Evolutionary conservation across 2,113 vertebrate species (phyloP), one percentile per base, ranked within the genome.

Genomic region (Lepisosteus oculatus): DNA sequence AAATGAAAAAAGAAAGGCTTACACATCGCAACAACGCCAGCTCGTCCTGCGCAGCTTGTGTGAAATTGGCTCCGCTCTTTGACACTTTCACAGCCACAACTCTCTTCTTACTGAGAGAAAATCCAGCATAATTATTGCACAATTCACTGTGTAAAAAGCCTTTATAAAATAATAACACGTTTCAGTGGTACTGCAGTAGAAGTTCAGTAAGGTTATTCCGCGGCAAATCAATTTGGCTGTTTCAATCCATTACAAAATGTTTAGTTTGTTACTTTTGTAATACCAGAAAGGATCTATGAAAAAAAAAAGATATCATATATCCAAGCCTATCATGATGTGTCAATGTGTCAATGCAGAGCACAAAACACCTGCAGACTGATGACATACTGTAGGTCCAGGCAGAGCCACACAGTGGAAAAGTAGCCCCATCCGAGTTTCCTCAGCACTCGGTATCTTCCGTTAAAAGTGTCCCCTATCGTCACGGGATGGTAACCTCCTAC

Each of bases 351-450:
- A 6, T n/a, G 29, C 29, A 2, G 29, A 13, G 56, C 56, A n/a
- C 56, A 59, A 59, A 59, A 59, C 56, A 12, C 7, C 7, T 4
- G n/a, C 3, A 6, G 4, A 8, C 13, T 70, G 45, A 59, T 45
- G 11, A 17, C 65, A 68, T 73, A 90, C 94, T 86, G 92, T 77
- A 80, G 83, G 77, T 96, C 95, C 71, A 85, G 76, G 74, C 94
- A 95, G 76, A 94, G 84, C 94, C 95, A 95, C 17, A 96, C 93
- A 0, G 94, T 95, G 62, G 94, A 89, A 74, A 93, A 96, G 76
- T 89, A 59, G 0, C 94, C 93, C 13, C 88, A 90, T 29, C 94
- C 93, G 3, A 95, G 88, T 72, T 91, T 88, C 4, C 68, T 77
- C 54, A 92, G 74, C 78, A 91, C 93, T 77, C 89, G 90, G 82